Base-by-base conservation (phyloP, 2,888 invertebrate species). In the Autographa gamma region DNA sequence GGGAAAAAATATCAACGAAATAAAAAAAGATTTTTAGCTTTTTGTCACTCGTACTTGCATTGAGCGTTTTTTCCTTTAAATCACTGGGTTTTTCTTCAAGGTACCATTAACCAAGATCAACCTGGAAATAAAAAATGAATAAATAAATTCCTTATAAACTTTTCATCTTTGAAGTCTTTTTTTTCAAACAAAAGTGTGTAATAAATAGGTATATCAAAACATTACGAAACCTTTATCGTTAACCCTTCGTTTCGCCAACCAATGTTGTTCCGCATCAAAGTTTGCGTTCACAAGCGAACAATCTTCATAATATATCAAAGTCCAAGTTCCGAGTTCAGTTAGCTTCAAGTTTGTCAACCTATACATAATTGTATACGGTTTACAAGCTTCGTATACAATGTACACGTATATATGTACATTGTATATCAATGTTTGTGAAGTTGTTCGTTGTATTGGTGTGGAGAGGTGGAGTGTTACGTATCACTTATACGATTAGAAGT, bases 241-340 rank as follows among this genome's bases (percentile, higher is more conserved):
- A 73, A 76, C 66, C 67, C 59, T 56, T 72, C 56, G 60, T 59
- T 59, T 74, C 69, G 64, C 60, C 58, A 67, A 75, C 80, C 71
- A 68, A 76, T 71, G 80, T 73, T 69, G 69, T 73, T 66, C n/a
- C 13, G 38, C 31, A 25, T 34, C 56, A 13, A 80, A 85, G 72
- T 81, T 84, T 60, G 34, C 60, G 77, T 77, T 81, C 73, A 77
- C 85, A 78, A 73, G 71, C 80, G 78, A 85, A 85, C 84, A 80
- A 82, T 81, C 85, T 81, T 78, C 80, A 82, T 77, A 85, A 83
- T 85, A 82, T 85, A 86, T 85, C 83, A 85, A 79, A 85, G 83
- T 85, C 81, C 43, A 83, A 87, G 83, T 73, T 79, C 73, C 59
- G 74, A 80, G 76, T 77, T 76, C 74, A 83, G 82, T 82, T 82